phyloP scores from a whole-genome alignment of 23 tunicate species.

The Phallusia fumigata region DNA sequence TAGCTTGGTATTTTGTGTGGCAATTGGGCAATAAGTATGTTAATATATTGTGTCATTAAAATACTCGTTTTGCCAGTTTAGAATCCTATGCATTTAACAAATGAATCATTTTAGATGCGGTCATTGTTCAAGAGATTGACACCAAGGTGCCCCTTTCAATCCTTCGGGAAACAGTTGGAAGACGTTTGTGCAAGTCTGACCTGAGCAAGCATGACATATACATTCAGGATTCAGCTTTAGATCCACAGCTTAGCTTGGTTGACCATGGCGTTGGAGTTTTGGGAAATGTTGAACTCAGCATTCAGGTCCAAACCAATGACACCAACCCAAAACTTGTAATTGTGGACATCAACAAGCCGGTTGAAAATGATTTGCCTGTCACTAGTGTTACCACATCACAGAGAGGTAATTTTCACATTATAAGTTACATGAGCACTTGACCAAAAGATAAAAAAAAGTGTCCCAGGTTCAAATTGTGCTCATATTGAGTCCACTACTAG shows the following conservation, averaged over 20 bases:
- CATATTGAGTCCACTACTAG: no score
- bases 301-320: slow-evolving; percentile 43
- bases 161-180: slow-evolving; percentile 33
- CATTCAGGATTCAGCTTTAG: slow-evolving; percentile 42
- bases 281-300: slow-evolving; percentile 59
- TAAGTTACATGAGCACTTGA: no score
- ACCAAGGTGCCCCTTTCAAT: slow-evolving; percentile 31
- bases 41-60: no score
- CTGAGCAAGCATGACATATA: slow-evolving; percentile 53
- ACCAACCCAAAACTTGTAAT: slow-evolving; percentile 29
- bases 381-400: background rate
- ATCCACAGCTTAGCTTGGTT: slow-evolving; percentile 48
- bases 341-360: slow-evolving; percentile 37
- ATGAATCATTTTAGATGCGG: slow-evolving; percentile 22
- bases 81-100: background rate
- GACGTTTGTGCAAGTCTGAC: slow-evolving; percentile 27
- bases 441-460: no score
- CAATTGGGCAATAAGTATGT: no score
- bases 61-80: no score
- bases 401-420: background rate
- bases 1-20: no score
- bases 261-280: slow-evolving; percentile 64
- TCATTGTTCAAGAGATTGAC: slow-evolving; percentile 62
- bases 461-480: no score
- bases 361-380: background rate